Base-by-base conservation (phyloP, 2,888 invertebrate genomes). In the Drosophila neonasuta region DNA sequence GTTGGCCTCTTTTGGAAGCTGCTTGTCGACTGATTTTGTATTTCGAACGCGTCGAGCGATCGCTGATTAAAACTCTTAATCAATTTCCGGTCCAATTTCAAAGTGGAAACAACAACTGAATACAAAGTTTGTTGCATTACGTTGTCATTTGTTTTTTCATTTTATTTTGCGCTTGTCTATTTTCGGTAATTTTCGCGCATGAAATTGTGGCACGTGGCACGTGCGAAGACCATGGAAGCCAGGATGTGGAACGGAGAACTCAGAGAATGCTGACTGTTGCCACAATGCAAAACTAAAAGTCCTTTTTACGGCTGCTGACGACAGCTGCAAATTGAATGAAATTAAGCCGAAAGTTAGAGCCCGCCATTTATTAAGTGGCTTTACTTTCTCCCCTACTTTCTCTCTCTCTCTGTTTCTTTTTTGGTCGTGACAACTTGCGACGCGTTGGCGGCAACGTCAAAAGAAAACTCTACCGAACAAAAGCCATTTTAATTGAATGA, bases 261-360 rank as follows among this genome's bases (percentile, higher is more conserved):
- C 11, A 36, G 36, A 36, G 36, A 24, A 24, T 36, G 36, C 36
- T 36, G 36, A 36, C 36, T 36, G n/a, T 54, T 44, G 66, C 55
- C 78, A 71, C 75, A 72, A 81, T 84, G 77, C 79, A 71, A 81
- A 77, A 77, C 75, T 76, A 85, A 81, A 81, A 81, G 69, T 66
- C 80, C 67, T 68, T 80, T 84, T 81, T 78, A 81, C 76, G 85
- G 85, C 85, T 82, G 81, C 78, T 78, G 81, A 78, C 85, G 85
- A 82, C 80, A 81, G 85, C 85, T 78, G 81, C 71, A 81, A 81
- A 81, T 81, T 76, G 80, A 85, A 81, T 85, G 76, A 80, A 81
- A 74, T 82, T 80, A 82, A 78, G 69, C 63, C 68, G 57, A 71
- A 78, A 74, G 70, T 76, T 80, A 71, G 78, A 77, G 68, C 66